Evolutionary conservation across 2,888 invertebrate species (phyloP), one percentile per base, ranked within the genome.

Genomic region (Malachius bipustulatus): DNA sequence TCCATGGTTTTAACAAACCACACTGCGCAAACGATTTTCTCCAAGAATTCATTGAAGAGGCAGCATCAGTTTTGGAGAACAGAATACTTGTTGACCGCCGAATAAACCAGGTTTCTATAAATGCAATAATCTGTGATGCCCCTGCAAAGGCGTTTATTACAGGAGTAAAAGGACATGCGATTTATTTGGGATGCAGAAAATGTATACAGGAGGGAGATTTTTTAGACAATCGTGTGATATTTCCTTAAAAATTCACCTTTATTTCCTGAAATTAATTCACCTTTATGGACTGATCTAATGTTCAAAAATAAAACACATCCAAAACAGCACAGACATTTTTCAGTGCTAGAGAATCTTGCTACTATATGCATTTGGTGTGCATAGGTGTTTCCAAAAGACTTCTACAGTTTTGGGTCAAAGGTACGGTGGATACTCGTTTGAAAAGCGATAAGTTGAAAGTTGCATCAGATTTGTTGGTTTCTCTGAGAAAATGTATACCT

Each of bases 341-440:
- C 47, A 4, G 26, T 32, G 9, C 44, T 49, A 24, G 39, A 44
- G 32, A 29, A 35, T 24, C 11, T 41, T 4, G 27, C 35, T 9
- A 48, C 30, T 41, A 41, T 14, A 46, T 46, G 47, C 48, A 50
- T 24, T 29, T 40, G 3, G 38, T 44, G 6, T 48, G 42, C 33
- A 32, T 49, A 4, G 50, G 49, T 9, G 42, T 46, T 19, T 39
- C 38, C n/a, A n/a, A n/a, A n/a, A n/a, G n/a, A n/a, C n/a, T n/a
- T n/a, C n/a, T n/a, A n/a, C n/a, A n/a, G n/a, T n/a, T n/a, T n/a
- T n/a, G n/a, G n/a, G n/a, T n/a, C n/a, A n/a, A n/a, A n/a, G n/a
- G n/a, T n/a, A n/a, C n/a, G n/a, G n/a, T n/a, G n/a, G n/a, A n/a
- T n/a, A n/a, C n/a, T n/a, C n/a, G n/a, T n/a, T n/a, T n/a, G n/a